Conservation (phyloP, 2,113 vertebrate species). For the Nannospalax galili region DNA sequence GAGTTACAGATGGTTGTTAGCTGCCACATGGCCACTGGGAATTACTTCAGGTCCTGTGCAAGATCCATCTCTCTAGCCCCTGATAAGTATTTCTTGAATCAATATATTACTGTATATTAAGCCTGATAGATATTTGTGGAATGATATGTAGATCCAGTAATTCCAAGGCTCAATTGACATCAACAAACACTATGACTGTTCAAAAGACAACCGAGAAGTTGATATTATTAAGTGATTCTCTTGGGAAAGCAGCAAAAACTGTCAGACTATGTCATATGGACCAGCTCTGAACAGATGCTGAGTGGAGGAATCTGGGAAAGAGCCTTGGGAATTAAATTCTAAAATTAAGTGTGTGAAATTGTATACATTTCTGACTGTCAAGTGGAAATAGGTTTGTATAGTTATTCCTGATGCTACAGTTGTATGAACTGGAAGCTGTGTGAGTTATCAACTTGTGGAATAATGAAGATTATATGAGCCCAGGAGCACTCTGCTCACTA, state of each 20-base stretch:
- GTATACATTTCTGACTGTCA: slow-evolving; percentile 51
- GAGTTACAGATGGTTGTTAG: too few relatives aligned
- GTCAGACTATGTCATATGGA: slow-evolving; percentile 69
- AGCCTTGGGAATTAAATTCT: slow-evolving; percentile 44
- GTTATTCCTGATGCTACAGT: background rate
- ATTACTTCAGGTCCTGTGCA: too few relatives aligned
- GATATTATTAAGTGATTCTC: slow-evolving; percentile 63
- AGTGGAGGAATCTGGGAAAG: slow-evolving; percentile 53
- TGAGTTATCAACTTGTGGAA: background rate
- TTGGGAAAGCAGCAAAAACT: slow-evolving; percentile 55
- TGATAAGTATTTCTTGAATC: background rate
- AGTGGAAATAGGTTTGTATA: slow-evolving; percentile 15
- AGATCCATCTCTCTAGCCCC: background rate
- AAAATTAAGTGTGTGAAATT: slow-evolving; percentile 63
- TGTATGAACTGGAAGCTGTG: background rate
- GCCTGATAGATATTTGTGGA: background rate
- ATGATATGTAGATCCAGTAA: background rate
- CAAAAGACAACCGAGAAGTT: slow-evolving; percentile 42
- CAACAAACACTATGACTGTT: slow-evolving; percentile 5
- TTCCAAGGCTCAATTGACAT: background rate
- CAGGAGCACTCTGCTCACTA: background rate
- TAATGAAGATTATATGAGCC: background rate
- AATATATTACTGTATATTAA: slow-evolving; percentile 4
- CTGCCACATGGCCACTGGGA: too few relatives aligned
- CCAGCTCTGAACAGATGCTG: slow-evolving; percentile 60